Percentiles rank a stretch among this genome's conserved stretches.
These are phyloP conservation scores for Drosophila cracens DNA, from an alignment of 2,888 invertebrate genomes.

Conservation along the genomic window DNA sequence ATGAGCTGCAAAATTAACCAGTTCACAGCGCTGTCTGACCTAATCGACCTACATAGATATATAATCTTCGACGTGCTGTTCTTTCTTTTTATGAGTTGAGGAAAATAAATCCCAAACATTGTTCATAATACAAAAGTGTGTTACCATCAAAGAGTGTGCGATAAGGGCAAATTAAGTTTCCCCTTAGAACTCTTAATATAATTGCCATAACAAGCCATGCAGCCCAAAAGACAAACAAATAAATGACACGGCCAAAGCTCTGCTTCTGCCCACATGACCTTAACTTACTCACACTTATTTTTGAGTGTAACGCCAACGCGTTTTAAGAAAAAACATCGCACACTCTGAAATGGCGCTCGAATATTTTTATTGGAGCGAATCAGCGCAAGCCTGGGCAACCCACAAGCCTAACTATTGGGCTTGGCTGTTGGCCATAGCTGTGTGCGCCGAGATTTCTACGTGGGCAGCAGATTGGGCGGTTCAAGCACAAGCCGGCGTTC, in stretches of 20 bases:
- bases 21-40: background rate
- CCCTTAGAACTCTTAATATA: slow-evolving; percentile 11
- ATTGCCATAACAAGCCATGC: slow-evolving; percentile 11
- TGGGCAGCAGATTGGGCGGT: slow-evolving; percentile 47
- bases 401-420: slow-evolving; percentile 67
- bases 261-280: background rate
- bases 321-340: slow-evolving; percentile 21
- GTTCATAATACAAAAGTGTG: background rate
- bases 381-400: slow-evolving; percentile 55
- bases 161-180: slow-evolving; percentile 4
- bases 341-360: slow-evolving; percentile 20
- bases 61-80: background rate
- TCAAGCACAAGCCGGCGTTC: slow-evolving; percentile 17
- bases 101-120: background rate
- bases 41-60: background rate
- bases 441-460: slow-evolving; percentile 20
- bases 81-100: background rate
- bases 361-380: slow-evolving; percentile 60
- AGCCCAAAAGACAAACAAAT: slow-evolving; percentile 17
- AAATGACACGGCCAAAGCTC: slow-evolving; percentile 7
- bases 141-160: background rate
- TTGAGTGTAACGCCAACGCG: slow-evolving; percentile 53
- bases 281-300: background rate
- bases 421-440: slow-evolving; percentile 15
- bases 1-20: background rate